Base-by-base conservation (phyloP, 2,797 vertebrate genomes). In the Salmo trutta region DNA sequence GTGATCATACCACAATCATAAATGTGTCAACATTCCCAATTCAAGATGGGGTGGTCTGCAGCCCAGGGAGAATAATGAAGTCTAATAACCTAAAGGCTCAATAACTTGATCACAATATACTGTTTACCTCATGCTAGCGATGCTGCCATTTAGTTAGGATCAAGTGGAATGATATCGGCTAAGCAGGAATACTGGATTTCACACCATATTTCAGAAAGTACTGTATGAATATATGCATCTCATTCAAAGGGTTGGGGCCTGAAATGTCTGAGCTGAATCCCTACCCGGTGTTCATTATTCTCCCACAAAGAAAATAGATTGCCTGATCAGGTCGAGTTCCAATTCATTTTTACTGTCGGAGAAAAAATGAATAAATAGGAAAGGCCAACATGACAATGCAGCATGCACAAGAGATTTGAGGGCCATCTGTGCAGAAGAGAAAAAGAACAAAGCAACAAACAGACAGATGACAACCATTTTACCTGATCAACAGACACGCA, bases 41-140 rank as follows among this genome's bases (percentile, higher is more conserved):
- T 67, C 14, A 67, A 17, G 31, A 71, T 74, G 73, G 75, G 65
- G 73, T 29, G 66, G 66, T 31, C 16, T 81, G 72, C 73, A 73
- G 36, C 59, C 77, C 68, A 73, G 75, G 83, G 85, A 88, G 85
- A 87, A 89, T 87, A 89, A 89, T 85, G 85, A 88, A 78, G 53
- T 73, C 71, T 66, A 24, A 14, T 64, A 24, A 64, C n/a, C 70
- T 27, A 70, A n/a, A 56, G 65, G 51, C 15, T 29, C 21, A 17
- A 12, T 53, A 59, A 17, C 74, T 52, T 59, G 59, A 24, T 79
- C 62, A 21, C 29, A 10, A 73, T 56, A 31, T 64, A 21, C 62
- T 27, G 8, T 64, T 16, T 2, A 21, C 65, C 24, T 31, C 15
- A 67, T 15, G 29, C 65, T 8, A 64, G 16, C 59, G 27, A 64